Evolutionary conservation across 2,113 vertebrate genomes (phyloP).

Genomic region (Gnathonemus echidnorhynchus): DNA sequence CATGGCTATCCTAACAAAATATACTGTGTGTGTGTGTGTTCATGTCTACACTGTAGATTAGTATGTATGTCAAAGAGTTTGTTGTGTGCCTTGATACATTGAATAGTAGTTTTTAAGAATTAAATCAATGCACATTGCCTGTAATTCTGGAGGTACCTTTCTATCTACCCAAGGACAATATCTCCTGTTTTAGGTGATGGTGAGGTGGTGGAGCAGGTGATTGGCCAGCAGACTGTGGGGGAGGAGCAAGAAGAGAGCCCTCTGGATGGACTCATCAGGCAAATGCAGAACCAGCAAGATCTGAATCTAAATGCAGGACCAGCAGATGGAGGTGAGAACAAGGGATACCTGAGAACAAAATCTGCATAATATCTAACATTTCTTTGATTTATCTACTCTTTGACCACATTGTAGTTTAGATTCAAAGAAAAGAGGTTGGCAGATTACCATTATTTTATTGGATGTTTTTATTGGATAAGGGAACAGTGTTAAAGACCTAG

Average conservation of each 20-base stretch:
- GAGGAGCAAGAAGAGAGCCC: slow-evolving; percentile 78
- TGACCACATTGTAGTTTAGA: neutral
- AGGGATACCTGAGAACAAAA: neutral
- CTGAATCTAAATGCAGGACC: slow-evolving; percentile 44
- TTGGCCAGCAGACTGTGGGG: slow-evolving; percentile 81
- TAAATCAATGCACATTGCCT: neutral
- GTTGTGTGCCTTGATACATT: neutral
- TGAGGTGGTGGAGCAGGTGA: slow-evolving; percentile 93
- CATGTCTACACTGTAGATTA: neutral
- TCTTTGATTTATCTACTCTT: neutral
- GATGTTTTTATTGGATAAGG: neutral
- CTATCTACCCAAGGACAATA: neutral
- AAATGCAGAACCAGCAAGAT: slow-evolving; percentile 85
- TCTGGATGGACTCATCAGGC: slow-evolving; percentile 87
- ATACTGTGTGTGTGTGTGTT: neutral
- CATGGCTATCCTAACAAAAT: too few species aligned
- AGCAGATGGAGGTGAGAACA: slow-evolving; percentile 28
- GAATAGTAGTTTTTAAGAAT: neutral
- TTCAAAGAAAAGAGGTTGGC: neutral
- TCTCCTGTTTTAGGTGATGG: slow-evolving; percentile 72
- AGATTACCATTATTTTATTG: neutral
- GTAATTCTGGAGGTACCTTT: neutral
- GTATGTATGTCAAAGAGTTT: neutral
- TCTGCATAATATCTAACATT: neutral
- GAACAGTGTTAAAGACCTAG: neutral